These are phyloP conservation scores for Myotis yumanensis DNA, from an alignment of 2,113 vertebrate species.

Conservation along the genomic window DNA sequence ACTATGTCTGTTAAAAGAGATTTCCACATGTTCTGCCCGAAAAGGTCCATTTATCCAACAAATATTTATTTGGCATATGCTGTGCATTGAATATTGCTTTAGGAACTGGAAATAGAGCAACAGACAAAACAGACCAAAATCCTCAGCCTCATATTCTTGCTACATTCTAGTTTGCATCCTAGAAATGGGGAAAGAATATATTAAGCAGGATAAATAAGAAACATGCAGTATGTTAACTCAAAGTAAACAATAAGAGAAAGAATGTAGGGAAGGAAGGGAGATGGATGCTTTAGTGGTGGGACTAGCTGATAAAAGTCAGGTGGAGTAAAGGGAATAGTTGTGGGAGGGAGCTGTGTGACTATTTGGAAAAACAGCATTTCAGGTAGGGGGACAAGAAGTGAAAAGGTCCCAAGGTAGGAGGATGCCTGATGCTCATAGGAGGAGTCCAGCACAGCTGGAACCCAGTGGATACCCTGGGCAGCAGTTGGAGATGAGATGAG, in stretches of 20 bases:
- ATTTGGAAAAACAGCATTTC: not conserved
- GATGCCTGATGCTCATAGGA: too few species aligned
- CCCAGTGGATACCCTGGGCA: not conserved
- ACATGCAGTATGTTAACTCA: not conserved
- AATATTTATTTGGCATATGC: not conserved
- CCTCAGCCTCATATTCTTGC: not conserved
- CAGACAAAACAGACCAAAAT: slow-evolving; percentile 24
- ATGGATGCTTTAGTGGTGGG: not conserved
- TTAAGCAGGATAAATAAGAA: not conserved
- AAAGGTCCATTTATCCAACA: not conserved
- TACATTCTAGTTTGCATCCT: not conserved
- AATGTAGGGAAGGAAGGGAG: not conserved
- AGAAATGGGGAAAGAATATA: not conserved
- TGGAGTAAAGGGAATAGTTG: not conserved
- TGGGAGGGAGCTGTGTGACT: not conserved
- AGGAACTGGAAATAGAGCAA: not conserved
- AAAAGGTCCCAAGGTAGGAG: not conserved
- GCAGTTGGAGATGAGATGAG: not conserved
- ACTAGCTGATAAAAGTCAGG: not conserved
- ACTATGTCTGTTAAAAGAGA: not conserved
- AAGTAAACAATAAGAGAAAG: not conserved
- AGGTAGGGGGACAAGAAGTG: not conserved
- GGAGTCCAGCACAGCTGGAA: not conserved
- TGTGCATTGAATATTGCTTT: not conserved
- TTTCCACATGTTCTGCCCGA: not conserved